Conservation (phyloP, 1,140 invertebrate genomes). For the Atopsyche davidsoni region DNA sequence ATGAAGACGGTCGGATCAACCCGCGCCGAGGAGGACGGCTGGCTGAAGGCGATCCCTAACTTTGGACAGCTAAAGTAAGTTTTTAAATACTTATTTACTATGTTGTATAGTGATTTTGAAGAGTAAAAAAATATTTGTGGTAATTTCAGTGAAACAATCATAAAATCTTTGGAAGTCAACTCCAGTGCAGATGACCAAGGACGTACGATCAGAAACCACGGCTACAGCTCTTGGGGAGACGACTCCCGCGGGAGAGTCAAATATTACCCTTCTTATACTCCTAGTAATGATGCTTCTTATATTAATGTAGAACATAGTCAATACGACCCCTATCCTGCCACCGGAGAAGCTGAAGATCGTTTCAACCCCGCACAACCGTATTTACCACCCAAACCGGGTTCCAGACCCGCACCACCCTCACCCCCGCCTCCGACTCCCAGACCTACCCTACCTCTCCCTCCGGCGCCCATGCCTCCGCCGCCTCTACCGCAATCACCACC, state of each 20-base stretch:
- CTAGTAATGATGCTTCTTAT: background rate
- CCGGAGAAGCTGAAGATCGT: conserved; percentile 39
- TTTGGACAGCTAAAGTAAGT: conserved; percentile 8
- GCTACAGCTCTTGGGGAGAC: background rate
- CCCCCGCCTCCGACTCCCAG: conserved; percentile 27
- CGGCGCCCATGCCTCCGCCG: conserved; percentile 37
- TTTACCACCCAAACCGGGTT: conserved; percentile 35
- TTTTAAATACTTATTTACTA: background rate
- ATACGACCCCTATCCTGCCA: conserved; percentile 9
- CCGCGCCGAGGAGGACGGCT: conserved; percentile 6
- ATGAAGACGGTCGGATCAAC: too few relatives aligned
- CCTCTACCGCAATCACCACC: conserved; percentile 38
- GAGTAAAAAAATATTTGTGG: background rate
- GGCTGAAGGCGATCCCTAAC: background rate
- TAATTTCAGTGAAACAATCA: conserved; percentile 2
- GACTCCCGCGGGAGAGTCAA: background rate
- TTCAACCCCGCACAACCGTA: conserved; percentile 48
- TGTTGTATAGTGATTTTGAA: background rate
- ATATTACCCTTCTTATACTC: conserved; percentile 13
- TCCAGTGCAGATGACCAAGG: background rate
- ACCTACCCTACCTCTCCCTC: conserved; percentile 34
- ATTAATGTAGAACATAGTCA: conserved; percentile 12
- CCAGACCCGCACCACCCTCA: conserved; percentile 35
- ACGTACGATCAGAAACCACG: conserved; percentile 7
- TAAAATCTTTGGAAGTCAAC: background rate